These are phyloP conservation scores for Mythimna albipuncta DNA, from an alignment of 2,888 invertebrate genomes.

Conservation along the genomic window DNA sequence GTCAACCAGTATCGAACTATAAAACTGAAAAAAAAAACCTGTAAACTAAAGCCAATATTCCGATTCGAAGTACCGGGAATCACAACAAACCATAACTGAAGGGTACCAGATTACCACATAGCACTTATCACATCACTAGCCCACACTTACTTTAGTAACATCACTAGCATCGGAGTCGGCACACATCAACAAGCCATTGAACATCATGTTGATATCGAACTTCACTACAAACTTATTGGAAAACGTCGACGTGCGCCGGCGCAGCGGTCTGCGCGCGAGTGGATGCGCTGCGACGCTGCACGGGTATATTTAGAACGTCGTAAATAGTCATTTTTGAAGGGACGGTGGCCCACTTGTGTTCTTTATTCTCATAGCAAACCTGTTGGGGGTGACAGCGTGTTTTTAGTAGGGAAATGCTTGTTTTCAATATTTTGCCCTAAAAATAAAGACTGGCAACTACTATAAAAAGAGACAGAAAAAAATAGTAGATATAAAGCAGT, in stretches of 20 bases:
- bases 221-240: slow-evolving; percentile 58
- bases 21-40: neutral
- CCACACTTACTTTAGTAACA: slow-evolving; percentile 80
- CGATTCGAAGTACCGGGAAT: neutral
- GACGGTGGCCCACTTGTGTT: slow-evolving; percentile 68
- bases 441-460: too few relatives aligned
- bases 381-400: slow-evolving; percentile 54
- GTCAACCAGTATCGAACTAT: neutral
- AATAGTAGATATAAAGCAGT: too few relatives aligned
- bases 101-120: neutral
- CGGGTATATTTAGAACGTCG: slow-evolving; percentile 65
- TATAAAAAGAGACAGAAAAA: too few relatives aligned
- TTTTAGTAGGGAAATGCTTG: slow-evolving; percentile 9
- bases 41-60: slow-evolving; percentile 15
- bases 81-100: slow-evolving; percentile 26
- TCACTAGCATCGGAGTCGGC: slow-evolving; percentile 86
- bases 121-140: slow-evolving; percentile 25
- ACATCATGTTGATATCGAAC: slow-evolving; percentile 79
- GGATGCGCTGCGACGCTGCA: slow-evolving; percentile 60
- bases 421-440: neutral
- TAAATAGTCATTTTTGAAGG: slow-evolving; percentile 69
- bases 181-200: slow-evolving; percentile 83
- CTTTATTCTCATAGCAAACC: slow-evolving; percentile 60
- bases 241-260: slow-evolving; percentile 52
- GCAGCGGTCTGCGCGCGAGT: slow-evolving; percentile 45